These are phyloP conservation scores for Pseudorasbora parva DNA, from an alignment of 2,113 vertebrate species.

Conservation along the genomic window DNA sequence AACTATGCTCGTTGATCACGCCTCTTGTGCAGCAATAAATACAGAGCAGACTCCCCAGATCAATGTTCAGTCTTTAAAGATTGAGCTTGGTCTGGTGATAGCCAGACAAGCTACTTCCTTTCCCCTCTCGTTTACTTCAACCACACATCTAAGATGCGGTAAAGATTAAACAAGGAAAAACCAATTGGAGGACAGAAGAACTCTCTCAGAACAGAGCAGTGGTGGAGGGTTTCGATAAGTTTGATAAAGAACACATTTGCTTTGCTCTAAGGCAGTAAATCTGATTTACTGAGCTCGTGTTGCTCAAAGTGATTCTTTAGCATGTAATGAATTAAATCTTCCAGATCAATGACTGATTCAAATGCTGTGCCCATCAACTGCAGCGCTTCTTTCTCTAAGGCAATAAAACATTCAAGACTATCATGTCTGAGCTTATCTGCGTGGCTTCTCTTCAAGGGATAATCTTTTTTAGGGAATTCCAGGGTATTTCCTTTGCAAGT, in stretches of 20 bases:
- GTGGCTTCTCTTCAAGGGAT: neutral
- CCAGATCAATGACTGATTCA: constrained; percentile 44
- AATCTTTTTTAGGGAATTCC: neutral
- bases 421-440: neutral
- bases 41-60: no score
- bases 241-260: constrained; percentile 1
- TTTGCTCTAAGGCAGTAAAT: constrained; percentile 23
- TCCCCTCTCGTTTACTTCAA: neutral
- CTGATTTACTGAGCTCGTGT: constrained; percentile 33
- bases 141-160: no score
- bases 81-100: no score
- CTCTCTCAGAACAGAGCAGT: neutral
- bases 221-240: neutral
- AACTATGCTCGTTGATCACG: no score
- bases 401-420: neutral
- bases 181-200: neutral
- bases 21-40: no score
- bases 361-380: neutral
- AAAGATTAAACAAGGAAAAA: no score
- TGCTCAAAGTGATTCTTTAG: constrained; percentile 55
- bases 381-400: neutral
- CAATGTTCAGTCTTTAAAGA: no score
- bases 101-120: no score
- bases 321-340: constrained; percentile 65
- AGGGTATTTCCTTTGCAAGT: neutral